phyloP scores from a whole-genome alignment of 92 coral and sea anemone genomes.

The Muricea muricata region DNA sequence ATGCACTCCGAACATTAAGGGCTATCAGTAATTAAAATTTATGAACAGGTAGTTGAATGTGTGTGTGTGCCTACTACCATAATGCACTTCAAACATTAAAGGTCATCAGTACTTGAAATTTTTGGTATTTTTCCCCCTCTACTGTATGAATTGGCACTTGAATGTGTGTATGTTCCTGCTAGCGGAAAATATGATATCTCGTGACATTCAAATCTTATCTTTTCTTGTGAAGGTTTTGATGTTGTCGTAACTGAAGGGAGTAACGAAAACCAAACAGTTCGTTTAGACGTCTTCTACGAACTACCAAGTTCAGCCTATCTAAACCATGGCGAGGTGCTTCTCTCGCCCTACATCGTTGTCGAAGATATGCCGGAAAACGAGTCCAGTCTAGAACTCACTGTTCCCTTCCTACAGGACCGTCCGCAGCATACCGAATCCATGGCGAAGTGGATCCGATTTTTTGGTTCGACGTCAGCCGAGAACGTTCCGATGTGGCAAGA shows the following conservation, averaged over 20 bases:
- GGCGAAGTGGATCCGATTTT: slow-evolving; percentile 43
- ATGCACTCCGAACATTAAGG: no score
- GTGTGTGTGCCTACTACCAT: no score
- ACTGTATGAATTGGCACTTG: no score
- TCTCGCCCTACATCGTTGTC: slow-evolving; percentile 17
- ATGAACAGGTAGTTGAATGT: no score
- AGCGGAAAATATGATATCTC: background rate
- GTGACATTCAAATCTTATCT: background rate
- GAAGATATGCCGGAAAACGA: slow-evolving; percentile 6
- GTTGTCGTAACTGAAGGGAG: background rate
- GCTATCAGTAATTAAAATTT: no score
- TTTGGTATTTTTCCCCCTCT: no score
- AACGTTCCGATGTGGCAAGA: slow-evolving; percentile 1
- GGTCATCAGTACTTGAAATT: no score
- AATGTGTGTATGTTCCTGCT: no score
- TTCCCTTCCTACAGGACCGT: slow-evolving; percentile 8
- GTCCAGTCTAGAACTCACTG: background rate
- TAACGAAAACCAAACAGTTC: background rate
- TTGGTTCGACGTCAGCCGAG: background rate
- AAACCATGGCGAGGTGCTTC: slow-evolving; percentile 5
- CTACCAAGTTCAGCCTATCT: slow-evolving; percentile 2
- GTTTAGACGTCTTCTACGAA: slow-evolving; percentile 5
- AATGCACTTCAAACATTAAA: no score
- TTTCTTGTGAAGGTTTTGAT: slow-evolving; percentile 14
- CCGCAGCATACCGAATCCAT: slow-evolving; percentile 12